Evolutionary conservation across 1,140 invertebrate species (phyloP), one percentile per base, ranked within the genome.

Genomic region (Formica selysi): DNA sequence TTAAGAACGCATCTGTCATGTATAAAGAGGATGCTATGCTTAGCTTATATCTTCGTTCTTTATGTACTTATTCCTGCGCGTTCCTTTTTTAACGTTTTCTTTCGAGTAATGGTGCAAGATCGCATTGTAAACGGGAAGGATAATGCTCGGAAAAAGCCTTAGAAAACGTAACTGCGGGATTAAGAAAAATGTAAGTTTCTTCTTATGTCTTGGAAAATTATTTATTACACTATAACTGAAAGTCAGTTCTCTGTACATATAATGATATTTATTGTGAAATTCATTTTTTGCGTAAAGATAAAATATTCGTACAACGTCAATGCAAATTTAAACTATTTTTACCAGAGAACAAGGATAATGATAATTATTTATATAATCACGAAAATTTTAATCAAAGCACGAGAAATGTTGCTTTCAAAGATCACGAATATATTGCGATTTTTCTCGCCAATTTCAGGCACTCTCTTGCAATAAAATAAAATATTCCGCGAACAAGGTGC

Each of bases 1-100:
- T 83, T 26, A 61, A 83, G 54, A 73, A 83, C 62, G 61, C 54
- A 83, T 83, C 79, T 83, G 54, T 80, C 78, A 70, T 65, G 48
- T 26, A 36, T 80, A 80, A 80, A 64, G 51, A 57, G 22, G 67
- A 44, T 54, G 79, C 79, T 61, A 73, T 83, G 68, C 68, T 73
- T 48, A 61, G 54, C 67, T 73, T 57, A 83, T 83, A 62, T 41
- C 38, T 61, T n/a, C 11, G 51, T 81, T 83, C 79, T 73, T 83
- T 61, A 61, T 48, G 54, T 57, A 74, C 79, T 83, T 74, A 61
- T 73, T 73, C 13, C 22, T 51, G 36, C 78, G 44, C 32, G n/a
- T 67, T 32, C 7, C 8, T 48, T 48, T 61, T 38, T 83, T 22
- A 59, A 61, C 38, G 11, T 64, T 83, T 83, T 73, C 54, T 73